Evolutionary conservation across 2,888 invertebrate genomes (phyloP), one percentile per base, ranked within the genome.

Genomic region (Esperia sulphurella): DNA sequence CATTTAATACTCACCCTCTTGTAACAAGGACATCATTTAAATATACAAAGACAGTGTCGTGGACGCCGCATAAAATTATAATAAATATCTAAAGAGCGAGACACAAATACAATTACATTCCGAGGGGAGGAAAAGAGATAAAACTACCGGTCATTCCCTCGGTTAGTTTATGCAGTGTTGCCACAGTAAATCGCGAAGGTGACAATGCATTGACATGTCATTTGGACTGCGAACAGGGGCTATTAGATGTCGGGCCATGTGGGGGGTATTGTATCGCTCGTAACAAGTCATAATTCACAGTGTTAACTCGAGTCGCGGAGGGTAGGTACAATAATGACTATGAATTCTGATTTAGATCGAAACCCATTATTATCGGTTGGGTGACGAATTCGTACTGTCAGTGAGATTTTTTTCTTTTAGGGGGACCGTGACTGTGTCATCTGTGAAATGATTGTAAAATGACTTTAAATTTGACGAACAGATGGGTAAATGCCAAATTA

Each of bases 61-160:
- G 76, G 82, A 75, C 80, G 77, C 76, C 76, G 87, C 82, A 88
- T 88, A 87, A 87, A 85, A 88, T 88, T 86, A 88, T 85, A 85
- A 88, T 88, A 88, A 87, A 88, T 84, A 84, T 79, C 71, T 59
- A 53, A 54, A 69, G 75, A 79, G 65, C 50, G 73, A 62, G 74
- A 76, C 39, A 44, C 53, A 21, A 14, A 57, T 48, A 51, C n/a
- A n/a, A n/a, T n/a, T 28, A 14, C 38, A 10, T 14, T 28, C 37
- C 33, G 14, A 9, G 33, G 56, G 8, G 39, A 12, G 60, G 63
- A 50, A 50, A 67, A 57, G 74, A 51, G 44, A 45, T 12, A 40
- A 37, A 31, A 37, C 12, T 21, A 40, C 38, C 47, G 45, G 37
- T 49, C 50, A 48, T 53, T 21, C 46, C 45, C 35, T 52, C 43